Base-by-base conservation (phyloP, 2,113 vertebrate genomes). In the Neomonachus schauinslandi region DNA sequence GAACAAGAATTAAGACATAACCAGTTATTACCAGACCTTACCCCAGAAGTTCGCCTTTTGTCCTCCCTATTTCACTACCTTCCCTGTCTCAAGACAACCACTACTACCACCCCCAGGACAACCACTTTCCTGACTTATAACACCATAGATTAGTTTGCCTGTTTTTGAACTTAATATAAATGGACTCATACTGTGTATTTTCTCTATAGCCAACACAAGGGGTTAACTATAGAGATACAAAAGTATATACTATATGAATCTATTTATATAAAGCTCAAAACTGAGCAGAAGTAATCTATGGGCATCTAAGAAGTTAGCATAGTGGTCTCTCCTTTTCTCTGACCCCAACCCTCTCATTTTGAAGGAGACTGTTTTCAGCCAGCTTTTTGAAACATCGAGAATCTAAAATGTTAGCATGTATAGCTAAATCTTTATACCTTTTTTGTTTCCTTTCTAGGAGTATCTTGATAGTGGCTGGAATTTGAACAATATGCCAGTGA, bases 401-500 rank as follows among this genome's bases (percentile, higher is more conserved):
- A 3, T 82, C 33, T 63, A 10, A 86, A 71, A 11, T 51, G 33
- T 85, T 71, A 28, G 42, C 19, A 5, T 59, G 36, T 22, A 8
- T 0, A 53, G 51, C 42, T 91, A 46, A 80, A 28, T 31, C 26
- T 79, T 59, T 19, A 9, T 53, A 57, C 28, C 24, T 22, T 82
- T 87, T 81, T n/a, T 74, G 39, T 72, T 89, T 51, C 83, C 97
- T 74, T 97, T 98, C 67, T 98, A 99, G 99, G 99, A 99, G 63
- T 99, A 99, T 97, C 99, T 99, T 53, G 98, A 99, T 74, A 99
- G 99, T 95, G 99, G 99, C 89, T 99, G 99, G 99, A 99, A 99
- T 99, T 99, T 99, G 91, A 99, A 99, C 98, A 99, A 99, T 98
- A 99, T 99, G 99, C 99, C 99, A 0, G 99, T 99, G 99, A 99